A percentile compares a stretch with the other conserved stretches of the same genome.
phyloP scores from a whole-genome alignment of 1,140 invertebrate species.

The Drosophila dunni region DNA sequence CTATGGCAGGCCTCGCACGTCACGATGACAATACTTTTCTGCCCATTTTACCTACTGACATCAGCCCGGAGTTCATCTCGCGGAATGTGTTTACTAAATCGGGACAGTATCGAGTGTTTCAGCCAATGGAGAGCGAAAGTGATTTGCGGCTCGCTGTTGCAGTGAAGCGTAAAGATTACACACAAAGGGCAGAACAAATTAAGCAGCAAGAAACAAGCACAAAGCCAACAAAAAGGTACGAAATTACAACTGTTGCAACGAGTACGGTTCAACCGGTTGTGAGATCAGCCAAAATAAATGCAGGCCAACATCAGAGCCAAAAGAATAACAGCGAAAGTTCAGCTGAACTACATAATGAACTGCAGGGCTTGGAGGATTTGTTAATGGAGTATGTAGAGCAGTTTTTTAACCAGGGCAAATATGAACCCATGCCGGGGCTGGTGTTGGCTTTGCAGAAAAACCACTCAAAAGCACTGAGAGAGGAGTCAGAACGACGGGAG shows the following conservation, averaged over 20 bases:
- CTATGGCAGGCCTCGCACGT: slow-evolving; percentile 58
- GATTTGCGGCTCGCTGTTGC: slow-evolving; percentile 67
- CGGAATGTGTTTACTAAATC: slow-evolving; percentile 79
- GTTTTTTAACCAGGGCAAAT: slow-evolving; percentile 75
- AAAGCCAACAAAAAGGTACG: neutral
- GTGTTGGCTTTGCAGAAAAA: slow-evolving; percentile 73
- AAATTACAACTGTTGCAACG: neutral
- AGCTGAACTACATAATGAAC: slow-evolving; percentile 45
- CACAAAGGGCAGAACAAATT: slow-evolving; percentile 31
- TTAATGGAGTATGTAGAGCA: slow-evolving; percentile 74
- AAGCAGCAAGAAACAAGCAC: neutral
- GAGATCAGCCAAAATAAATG: neutral
- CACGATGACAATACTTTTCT: slow-evolving; percentile 72
- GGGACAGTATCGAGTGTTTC: slow-evolving; percentile 79
- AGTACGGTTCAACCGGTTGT: slow-evolving; percentile 10
- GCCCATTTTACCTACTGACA: slow-evolving; percentile 74
- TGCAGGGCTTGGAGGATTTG: slow-evolving; percentile 68
- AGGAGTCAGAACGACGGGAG: neutral
- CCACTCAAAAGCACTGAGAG: slow-evolving; percentile 28
- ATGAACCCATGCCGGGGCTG: slow-evolving; percentile 70
- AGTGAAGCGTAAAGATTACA: slow-evolving; percentile 63
- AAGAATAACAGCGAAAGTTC: slow-evolving; percentile 18
- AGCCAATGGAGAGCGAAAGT: slow-evolving; percentile 72
- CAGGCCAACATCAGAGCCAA: neutral
- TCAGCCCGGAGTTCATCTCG: slow-evolving; percentile 77